Evolutionary conservation across 2,797 vertebrate genomes (phyloP).

Genomic region (Epinephelus awoara): DNA sequence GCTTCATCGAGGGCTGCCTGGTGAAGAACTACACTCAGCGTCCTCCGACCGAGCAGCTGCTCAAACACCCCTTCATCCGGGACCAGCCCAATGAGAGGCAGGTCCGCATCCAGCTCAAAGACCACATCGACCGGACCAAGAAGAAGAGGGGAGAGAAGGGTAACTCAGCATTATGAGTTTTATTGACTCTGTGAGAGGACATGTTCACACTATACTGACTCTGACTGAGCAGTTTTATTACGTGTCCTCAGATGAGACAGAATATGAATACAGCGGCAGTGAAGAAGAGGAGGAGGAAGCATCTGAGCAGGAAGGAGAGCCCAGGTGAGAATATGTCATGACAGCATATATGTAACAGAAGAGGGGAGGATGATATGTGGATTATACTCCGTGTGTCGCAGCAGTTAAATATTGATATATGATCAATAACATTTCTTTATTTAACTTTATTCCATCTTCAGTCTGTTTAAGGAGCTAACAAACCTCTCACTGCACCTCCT

Average conservation of each 20-base stretch:
- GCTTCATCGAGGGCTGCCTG: constrained; percentile 98
- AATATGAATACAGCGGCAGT: constrained; percentile 99
- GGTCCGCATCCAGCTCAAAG: constrained; percentile 99
- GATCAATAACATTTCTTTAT: too few species aligned
- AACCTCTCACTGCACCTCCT: rapidly evolving
- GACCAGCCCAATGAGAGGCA: constrained; percentile 99
- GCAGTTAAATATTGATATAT: too few species aligned
- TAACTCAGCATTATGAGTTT: too few species aligned
- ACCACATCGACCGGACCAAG: constrained; percentile 98
- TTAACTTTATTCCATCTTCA: too few species aligned
- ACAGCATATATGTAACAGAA: not conserved
- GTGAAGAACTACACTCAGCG: constrained; percentile 99
- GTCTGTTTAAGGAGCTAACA: not conserved
- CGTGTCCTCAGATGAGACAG: constrained; percentile 93
- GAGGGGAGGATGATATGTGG: too few species aligned
- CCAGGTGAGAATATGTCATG: constrained; percentile 86
- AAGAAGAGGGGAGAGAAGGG: constrained; percentile 99
- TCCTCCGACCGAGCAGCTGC: constrained; percentile 96
- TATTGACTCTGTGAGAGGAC: too few species aligned
- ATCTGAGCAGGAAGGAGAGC: constrained; percentile 98
- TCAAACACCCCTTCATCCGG: constrained; percentile 98
- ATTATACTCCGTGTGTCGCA: too few species aligned
- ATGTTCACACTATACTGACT: not conserved
- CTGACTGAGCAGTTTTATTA: not conserved
- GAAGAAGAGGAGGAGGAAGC: constrained; percentile 99